Conservation (phyloP, 2,888 invertebrate genomes). For the Machimus atricapillus region DNA sequence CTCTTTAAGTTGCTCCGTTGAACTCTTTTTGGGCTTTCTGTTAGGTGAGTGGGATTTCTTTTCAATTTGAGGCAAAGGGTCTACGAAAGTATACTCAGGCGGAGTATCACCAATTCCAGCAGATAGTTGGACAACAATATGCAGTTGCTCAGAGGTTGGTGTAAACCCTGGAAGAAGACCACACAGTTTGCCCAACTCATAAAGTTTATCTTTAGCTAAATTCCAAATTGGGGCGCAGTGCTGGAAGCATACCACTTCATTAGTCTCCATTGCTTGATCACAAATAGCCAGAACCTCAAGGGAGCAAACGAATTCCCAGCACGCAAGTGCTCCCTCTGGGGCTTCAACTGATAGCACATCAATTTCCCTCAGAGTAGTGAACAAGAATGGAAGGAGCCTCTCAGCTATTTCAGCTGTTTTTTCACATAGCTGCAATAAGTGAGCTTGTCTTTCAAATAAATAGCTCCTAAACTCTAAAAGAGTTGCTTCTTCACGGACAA, state of each 20-base stretch:
- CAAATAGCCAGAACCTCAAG: constrained; percentile 87
- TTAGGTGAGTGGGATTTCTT: constrained; percentile 64
- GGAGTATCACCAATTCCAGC: constrained; percentile 88
- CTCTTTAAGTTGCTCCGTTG: constrained; percentile 86
- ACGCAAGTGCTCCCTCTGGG: constrained; percentile 84
- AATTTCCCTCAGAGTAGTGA: constrained; percentile 87
- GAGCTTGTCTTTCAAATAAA: constrained; percentile 90
- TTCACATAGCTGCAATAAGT: constrained; percentile 69
- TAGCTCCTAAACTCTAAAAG: constrained; percentile 92
- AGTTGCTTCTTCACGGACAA: constrained; percentile 65
- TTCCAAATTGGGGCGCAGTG: constrained; percentile 88
- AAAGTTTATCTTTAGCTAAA: constrained; percentile 81
- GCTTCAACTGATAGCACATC: constrained; percentile 79
- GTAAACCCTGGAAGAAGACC: constrained; percentile 84
- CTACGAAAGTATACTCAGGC: constrained; percentile 54
- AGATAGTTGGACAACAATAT: constrained; percentile 87
- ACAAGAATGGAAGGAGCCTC: constrained; percentile 87
- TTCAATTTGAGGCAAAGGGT: constrained; percentile 56
- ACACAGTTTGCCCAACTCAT: constrained; percentile 84
- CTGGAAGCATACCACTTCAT: constrained; percentile 77
- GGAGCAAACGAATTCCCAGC: constrained; percentile 93
- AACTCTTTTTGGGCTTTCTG: constrained; percentile 61
- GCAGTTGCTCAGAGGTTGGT: constrained; percentile 87
- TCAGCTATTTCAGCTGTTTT: constrained; percentile 75
- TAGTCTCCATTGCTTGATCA: constrained; percentile 71